Percentiles rank a stretch among this genome's conserved stretches.
Conservation (phyloP, 2,888 invertebrate species). For the Tipula helvola region DNA sequence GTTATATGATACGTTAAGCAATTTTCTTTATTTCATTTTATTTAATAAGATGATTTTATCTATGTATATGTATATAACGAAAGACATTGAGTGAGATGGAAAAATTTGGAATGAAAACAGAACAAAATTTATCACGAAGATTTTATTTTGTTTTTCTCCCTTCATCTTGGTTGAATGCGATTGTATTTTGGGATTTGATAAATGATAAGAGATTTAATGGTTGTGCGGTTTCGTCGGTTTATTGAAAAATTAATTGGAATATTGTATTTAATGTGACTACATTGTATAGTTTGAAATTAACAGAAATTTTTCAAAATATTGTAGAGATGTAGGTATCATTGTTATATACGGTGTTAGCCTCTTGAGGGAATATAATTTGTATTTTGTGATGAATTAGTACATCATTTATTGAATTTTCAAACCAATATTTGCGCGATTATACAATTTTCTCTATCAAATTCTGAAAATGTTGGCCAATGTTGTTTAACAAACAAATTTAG, state of each 20-base stretch:
- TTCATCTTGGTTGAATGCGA: background rate
- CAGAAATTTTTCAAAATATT: background rate
- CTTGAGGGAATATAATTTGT: too few relatives aligned
- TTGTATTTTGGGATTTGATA: background rate
- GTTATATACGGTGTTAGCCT: too few relatives aligned
- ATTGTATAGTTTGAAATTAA: background rate
- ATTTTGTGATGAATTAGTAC: too few relatives aligned
- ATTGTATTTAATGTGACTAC: background rate
- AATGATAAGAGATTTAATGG: background rate
- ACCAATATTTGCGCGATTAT: too few relatives aligned
- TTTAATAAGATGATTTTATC: background rate
- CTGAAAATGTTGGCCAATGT: too few relatives aligned
- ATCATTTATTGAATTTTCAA: too few relatives aligned
- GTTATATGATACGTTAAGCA: constrained; percentile 23
- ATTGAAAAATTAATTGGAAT: background rate
- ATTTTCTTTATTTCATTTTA: constrained; percentile 15
- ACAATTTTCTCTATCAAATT: too few relatives aligned
- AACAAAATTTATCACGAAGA: background rate
- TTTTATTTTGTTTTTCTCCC: background rate
- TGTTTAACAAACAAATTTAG: too few relatives aligned
- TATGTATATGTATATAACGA: background rate
- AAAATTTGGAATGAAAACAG: background rate
- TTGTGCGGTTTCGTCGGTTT: background rate
- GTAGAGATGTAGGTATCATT: too few relatives aligned
- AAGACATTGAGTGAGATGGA: background rate